Evolutionary conservation across 1,140 invertebrate genomes (phyloP).

Genomic region (Drosophila sechellia): DNA sequence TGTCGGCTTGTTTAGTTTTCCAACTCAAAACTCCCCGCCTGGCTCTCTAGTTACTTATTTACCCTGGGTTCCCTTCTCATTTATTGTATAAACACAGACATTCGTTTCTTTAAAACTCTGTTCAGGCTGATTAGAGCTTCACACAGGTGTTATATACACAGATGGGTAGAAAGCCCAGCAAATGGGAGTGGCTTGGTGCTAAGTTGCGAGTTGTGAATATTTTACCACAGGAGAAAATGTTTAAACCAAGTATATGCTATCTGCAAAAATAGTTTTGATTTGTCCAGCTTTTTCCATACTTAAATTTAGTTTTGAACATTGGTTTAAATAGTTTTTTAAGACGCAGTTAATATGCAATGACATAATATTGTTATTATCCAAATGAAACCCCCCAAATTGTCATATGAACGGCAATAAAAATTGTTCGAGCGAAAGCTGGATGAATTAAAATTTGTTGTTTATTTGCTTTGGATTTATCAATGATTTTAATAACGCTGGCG

Average conservation of each 20-base stretch:
- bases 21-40: constrained; percentile 26
- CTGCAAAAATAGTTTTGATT: neutral
- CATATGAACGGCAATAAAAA: constrained; percentile 45
- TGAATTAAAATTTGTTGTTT: constrained; percentile 10
- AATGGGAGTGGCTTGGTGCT: constrained; percentile 42
- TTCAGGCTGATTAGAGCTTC: constrained; percentile 69
- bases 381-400: neutral
- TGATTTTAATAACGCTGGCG: constrained; percentile 26
- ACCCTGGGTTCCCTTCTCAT: constrained; percentile 5
- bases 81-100: constrained; percentile 71
- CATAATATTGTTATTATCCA: neutral
- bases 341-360: neutral
- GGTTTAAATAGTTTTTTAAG: neutral
- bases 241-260: neutral
- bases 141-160: constrained; percentile 51
- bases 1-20: constrained; percentile 65
- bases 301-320: neutral
- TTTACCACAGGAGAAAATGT: constrained; percentile 15
- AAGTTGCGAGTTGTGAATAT: constrained; percentile 28
- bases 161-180: constrained; percentile 15
- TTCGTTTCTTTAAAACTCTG: constrained; percentile 40
- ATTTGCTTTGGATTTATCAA: constrained; percentile 21
- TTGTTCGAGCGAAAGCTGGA: constrained; percentile 57
- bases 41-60: constrained; percentile 36
- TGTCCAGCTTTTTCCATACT: neutral